Evolutionary conservation across 2,113 vertebrate species (phyloP), one percentile per base, ranked within the genome.

Genomic region (Channa maculata): DNA sequence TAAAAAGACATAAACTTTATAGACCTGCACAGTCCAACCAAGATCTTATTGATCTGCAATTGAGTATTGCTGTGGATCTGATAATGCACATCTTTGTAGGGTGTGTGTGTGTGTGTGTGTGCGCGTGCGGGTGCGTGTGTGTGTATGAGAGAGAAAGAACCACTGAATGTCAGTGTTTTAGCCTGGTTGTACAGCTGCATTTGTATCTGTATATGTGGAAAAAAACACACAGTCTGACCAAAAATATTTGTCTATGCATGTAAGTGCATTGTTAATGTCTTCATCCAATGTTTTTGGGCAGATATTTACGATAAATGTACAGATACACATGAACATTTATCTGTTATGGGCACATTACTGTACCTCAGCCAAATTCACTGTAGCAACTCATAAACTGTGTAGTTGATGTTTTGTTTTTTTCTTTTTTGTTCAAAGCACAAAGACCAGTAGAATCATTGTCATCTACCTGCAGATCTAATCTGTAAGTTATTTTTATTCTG

Each of bases 211-310:
- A 57, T 75, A 79, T 78, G 58, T 71, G 12, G 24, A 24, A 24
- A 52, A 55, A 68, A 58, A 73, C 36, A 68, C 71, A 87, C 71
- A 85, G 67, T 86, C 65, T 84, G 86, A 91, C 86, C 86, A 91
- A 86, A 85, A 89, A 88, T 70, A 71, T 71, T 65, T 76, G 75
- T 86, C 86, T 86, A 79, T 89, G 86, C 87, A 91, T 91, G 89
- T 48, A 77, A 74, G 77, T 86, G 84, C 78, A 66, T 77, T 60
- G 36, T 76, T 64, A 33, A 15, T 41, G 64, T 87, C 36, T 71
- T 80, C 54, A 77, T 71, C 71, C 3, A 50, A 36, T 90, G 75
- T 44, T 13, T 65, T 70, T 54, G 48, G 6, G 57, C 14, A 59
- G 12, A 65, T 59, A 15, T 75, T 62, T 11, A 34, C 4, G 70